Conservation (phyloP, 1,140 invertebrate genomes). For the Calephelis virginiensis region DNA sequence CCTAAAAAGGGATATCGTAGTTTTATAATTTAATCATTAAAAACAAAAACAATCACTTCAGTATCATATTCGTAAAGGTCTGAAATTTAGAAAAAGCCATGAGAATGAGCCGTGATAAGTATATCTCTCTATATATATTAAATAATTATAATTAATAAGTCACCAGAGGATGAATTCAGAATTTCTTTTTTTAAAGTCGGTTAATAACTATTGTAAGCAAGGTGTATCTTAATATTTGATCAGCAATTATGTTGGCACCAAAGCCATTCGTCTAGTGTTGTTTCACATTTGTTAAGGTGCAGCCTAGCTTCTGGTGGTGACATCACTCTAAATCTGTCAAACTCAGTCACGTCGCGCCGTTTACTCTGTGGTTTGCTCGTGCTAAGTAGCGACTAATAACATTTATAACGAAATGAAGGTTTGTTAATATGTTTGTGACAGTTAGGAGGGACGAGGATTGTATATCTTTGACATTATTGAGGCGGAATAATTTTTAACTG, state of each 20-base stretch:
- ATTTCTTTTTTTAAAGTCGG: background rate
- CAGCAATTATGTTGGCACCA: slow-evolving; percentile 5
- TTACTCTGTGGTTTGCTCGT: background rate
- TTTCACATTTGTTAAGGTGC: slow-evolving; percentile 7
- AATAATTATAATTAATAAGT: too few species aligned
- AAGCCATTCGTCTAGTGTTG: slow-evolving; percentile 8
- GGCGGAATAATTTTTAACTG: too few species aligned
- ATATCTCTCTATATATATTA: too few species aligned
- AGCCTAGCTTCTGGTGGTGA: slow-evolving; percentile 10
- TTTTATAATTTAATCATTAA: too few species aligned
- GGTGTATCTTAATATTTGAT: slow-evolving; percentile 2
- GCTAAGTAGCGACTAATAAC: slow-evolving; percentile 8
- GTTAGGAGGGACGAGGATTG: background rate
- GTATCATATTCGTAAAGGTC: too few species aligned
- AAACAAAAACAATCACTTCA: too few species aligned
- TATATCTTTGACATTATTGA: background rate
- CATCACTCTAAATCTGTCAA: slow-evolving; percentile 17
- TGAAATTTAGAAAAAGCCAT: too few species aligned
- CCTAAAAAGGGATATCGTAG: too few species aligned
- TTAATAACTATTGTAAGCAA: background rate
- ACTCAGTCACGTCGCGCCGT: slow-evolving; percentile 14
- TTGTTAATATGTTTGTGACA: slow-evolving; percentile 15
- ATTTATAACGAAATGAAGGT: background rate
- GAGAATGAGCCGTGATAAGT: too few species aligned
- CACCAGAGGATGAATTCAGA: too few species aligned